Conservation (phyloP, 2,888 invertebrate species). For the Cinara cedri region DNA sequence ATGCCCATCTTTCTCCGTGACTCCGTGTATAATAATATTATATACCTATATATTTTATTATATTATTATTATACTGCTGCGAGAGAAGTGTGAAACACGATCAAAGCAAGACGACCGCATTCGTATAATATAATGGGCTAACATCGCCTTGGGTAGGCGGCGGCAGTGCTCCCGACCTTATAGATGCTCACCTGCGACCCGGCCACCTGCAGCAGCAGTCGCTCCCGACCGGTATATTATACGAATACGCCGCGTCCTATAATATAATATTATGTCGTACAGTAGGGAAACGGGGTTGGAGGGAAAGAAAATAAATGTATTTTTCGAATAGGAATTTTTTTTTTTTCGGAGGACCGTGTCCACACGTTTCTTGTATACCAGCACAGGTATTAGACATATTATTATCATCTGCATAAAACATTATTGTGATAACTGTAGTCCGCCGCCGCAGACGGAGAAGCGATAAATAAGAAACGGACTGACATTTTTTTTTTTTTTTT, state of each 20-base stretch:
- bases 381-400: too few species aligned
- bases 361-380: not conserved
- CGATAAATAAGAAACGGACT: too few species aligned
- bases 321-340: conserved; percentile 25
- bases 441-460: too few species aligned
- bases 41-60: too few species aligned
- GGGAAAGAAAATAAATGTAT: not conserved
- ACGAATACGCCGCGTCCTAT: too few species aligned
- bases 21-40: too few species aligned
- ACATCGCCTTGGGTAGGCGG: conserved; percentile 6
- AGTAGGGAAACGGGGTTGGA: too few species aligned
- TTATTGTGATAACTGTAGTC: too few species aligned
- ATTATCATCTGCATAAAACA: too few species aligned
- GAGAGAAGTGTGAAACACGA: conserved; percentile 54
- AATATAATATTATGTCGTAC: too few species aligned
- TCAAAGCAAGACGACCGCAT: conserved; percentile 51
- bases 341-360: not conserved
- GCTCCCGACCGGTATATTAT: not conserved
- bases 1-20: too few species aligned
- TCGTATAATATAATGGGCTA: conserved; percentile 45
- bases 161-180: not conserved
- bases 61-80: not conserved
- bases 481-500: too few species aligned
- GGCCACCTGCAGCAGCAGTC: conserved; percentile 21
- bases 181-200: not conserved